Evolutionary conservation across 2,888 invertebrate genomes (phyloP).

Genomic region (Tridacna crocea): DNA sequence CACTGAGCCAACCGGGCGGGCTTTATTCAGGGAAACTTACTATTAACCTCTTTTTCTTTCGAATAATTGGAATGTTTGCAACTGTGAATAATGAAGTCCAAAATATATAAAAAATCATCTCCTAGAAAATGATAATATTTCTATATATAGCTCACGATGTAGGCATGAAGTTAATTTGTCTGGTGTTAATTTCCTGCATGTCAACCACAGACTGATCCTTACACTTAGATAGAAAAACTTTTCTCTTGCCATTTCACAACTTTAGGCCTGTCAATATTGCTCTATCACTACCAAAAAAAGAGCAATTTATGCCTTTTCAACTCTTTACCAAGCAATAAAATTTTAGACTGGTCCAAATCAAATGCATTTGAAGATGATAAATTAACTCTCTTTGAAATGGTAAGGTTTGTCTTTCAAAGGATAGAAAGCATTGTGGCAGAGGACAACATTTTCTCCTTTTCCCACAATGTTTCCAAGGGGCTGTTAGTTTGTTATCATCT

Average conservation of each 20-base stretch:
- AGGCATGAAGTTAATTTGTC: not conserved
- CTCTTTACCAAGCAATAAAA: not conserved
- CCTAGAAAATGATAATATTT: not conserved
- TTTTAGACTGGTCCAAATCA: not conserved
- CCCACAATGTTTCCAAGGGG: constrained; percentile 2
- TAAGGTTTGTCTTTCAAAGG: not conserved
- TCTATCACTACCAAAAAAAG: no score
- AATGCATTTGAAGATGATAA: not conserved
- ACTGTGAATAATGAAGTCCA: no score
- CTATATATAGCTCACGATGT: constrained; percentile 8
- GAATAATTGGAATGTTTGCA: no score
- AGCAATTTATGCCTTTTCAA: no score
- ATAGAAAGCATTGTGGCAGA: not conserved
- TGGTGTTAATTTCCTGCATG: constrained; percentile 20
- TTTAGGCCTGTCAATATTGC: no score
- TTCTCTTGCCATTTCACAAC: no score
- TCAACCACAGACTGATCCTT: constrained; percentile 18
- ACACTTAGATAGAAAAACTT: not conserved
- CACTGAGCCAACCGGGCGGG: no score
- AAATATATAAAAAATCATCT: no score
- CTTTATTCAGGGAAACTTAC: no score
- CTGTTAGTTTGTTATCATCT: not conserved
- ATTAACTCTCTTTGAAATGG: not conserved
- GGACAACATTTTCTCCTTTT: not conserved
- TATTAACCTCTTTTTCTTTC: no score